These are phyloP conservation scores for Symphodus melops DNA, from an alignment of 2,113 vertebrate genomes.

Conservation along the genomic window DNA sequence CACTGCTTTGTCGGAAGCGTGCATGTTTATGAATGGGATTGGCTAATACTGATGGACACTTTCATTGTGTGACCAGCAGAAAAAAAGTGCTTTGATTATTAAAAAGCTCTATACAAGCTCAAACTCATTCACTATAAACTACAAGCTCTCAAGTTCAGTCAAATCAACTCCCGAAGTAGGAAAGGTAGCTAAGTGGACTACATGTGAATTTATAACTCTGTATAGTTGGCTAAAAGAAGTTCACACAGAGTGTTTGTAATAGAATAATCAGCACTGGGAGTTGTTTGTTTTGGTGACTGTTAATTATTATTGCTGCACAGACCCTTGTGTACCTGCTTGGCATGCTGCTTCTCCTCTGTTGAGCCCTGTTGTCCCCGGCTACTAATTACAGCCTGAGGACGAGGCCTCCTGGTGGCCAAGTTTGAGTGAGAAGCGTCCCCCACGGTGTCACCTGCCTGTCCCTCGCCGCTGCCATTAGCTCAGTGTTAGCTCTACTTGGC, in stretches of 20 bases:
- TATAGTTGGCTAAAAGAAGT: too few relatives aligned
- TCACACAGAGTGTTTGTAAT: slow-evolving; percentile 58
- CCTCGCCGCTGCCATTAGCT: slow-evolving; percentile 77
- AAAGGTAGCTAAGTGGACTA: too few relatives aligned
- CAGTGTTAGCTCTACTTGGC: slow-evolving; percentile 70
- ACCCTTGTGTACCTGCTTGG: slow-evolving; percentile 67
- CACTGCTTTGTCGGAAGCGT: too few relatives aligned
- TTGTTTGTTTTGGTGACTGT: slow-evolving; percentile 76
- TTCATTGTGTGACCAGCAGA: too few relatives aligned
- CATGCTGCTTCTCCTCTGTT: slow-evolving; percentile 62
- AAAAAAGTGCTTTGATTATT: too few relatives aligned
- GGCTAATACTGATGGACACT: too few relatives aligned
- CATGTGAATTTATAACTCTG: too few relatives aligned
- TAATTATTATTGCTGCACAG: slow-evolving; percentile 78
- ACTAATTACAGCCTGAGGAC: slow-evolving; percentile 80
- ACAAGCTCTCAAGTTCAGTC: too few relatives aligned
- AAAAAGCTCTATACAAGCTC: too few relatives aligned
- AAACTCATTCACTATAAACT: too few relatives aligned
- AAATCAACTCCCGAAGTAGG: too few relatives aligned
- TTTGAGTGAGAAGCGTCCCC: slow-evolving; percentile 69
- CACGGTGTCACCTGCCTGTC: slow-evolving; percentile 55
- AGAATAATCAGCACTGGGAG: slow-evolving; percentile 67
- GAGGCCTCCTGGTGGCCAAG: slow-evolving; percentile 55
- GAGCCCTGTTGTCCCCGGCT: slow-evolving; percentile 79
- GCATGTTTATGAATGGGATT: too few relatives aligned